Evolutionary conservation across 2,113 vertebrate genomes (phyloP).

Genomic region (Paralichthys olivaceus): DNA sequence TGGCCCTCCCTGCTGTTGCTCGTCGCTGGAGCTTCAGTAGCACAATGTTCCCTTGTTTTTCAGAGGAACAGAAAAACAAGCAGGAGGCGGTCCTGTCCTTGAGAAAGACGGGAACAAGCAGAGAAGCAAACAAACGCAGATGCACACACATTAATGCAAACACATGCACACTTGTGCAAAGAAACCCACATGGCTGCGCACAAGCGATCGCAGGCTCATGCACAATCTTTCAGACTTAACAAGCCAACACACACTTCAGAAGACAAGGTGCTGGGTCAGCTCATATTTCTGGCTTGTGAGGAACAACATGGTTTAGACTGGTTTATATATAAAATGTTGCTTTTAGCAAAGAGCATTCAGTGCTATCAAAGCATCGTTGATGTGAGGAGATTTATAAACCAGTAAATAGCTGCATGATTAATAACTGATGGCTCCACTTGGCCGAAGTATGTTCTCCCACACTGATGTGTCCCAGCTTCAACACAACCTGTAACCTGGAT

Average conservation of each 20-base stretch:
- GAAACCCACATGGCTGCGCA: conserved; percentile 11
- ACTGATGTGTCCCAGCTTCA: background rate
- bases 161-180: conserved; percentile 7
- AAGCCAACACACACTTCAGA: conserved; percentile 33
- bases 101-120: conserved; percentile 42
- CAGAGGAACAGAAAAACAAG: conserved; percentile 20
- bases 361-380: background rate
- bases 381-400: background rate
- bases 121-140: conserved; percentile 21
- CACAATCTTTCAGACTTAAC: conserved; percentile 15
- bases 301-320: too few relatives aligned
- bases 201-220: conserved; percentile 16
- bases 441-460: conserved; percentile 37
- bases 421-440: conserved; percentile 37
- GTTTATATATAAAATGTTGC: too few relatives aligned
- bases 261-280: conserved; percentile 42
- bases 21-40: conserved; percentile 29
- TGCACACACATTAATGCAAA: conserved; percentile 5
- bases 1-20: conserved; percentile 19
- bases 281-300: too few relatives aligned
- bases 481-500: conserved; percentile 18
- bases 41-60: conserved; percentile 44
- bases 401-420: conserved; percentile 4
- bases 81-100: conserved; percentile 48
- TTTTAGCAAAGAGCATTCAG: too few relatives aligned